Evolutionary conservation across 2,113 vertebrate species (phyloP), one percentile per base, ranked within the genome.

Genomic region (Charadrius vociferus): DNA sequence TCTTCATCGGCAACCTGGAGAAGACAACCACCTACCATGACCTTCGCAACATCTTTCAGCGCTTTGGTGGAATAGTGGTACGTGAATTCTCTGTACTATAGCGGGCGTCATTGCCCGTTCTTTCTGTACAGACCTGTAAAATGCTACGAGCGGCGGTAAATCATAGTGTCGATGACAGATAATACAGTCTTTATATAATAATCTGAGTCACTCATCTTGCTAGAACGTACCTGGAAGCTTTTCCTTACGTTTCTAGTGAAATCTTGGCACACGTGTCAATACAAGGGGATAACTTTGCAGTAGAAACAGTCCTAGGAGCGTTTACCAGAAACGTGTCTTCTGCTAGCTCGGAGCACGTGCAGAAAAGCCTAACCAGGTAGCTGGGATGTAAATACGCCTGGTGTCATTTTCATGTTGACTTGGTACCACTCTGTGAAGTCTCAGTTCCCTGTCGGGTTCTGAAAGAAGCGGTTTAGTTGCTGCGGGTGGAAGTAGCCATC

Each of bases 41-140:
- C 94, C 98, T 99, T 59, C 99, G 99, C 34, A 99, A 99, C 95
- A 99, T 99, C 83, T 99, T 99, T 67, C 99, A 99, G 94, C 99
- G 99, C 92, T 99, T 99, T 88, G 99, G 99, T 93, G 99, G 99
- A 89, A 99, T 99, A 94, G 99, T 99, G 98, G 99, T 99, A 98
- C 1, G 98, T 98, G 96, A 53, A 53, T 52, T 49, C 14, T 55
- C 67, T 37, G 29, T n/a, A 20, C 45, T 21, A 5, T 10, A n/a
- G 23, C 30, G 81, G 39, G 9, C 58, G 19, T 59, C 50, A 9
- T 45, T 84, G 71, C 79, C 84, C 6, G 10, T 70, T 79, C 21
- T 17, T 49, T 23, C 86, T 72, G 12, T 39, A 6, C 52, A 56
- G 41, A 17, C 15, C 47, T 22, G 9, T 24, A 13, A 45, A 74